phyloP scores from a whole-genome alignment of 2,113 vertebrate genomes.

The Okapia johnstoni region DNA sequence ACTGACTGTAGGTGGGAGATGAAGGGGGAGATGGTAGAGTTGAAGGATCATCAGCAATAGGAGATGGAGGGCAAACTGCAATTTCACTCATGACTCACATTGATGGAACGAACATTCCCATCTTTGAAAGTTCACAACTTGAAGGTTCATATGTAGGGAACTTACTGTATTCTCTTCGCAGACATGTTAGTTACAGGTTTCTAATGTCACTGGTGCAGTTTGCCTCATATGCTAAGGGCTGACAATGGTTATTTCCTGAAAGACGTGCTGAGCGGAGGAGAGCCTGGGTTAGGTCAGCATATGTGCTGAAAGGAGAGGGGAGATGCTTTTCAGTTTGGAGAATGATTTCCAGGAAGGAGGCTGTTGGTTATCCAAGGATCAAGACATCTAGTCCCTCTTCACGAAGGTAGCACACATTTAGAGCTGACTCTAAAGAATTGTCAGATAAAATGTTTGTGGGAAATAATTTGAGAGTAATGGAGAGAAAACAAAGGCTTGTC shows the following conservation, averaged over 20 bases:
- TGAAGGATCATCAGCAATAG: neutral
- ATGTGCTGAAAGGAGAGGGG: neutral
- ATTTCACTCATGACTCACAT: neutral
- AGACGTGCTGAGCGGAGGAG: neutral
- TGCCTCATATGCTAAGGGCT: neutral
- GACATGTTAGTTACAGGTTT: neutral
- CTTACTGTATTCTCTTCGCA: neutral
- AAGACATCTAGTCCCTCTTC: neutral
- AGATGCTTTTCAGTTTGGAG: neutral
- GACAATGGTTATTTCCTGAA: slow-evolving; percentile 31
- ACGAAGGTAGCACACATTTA: neutral
- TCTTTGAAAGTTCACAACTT: neutral
- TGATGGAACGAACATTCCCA: neutral
- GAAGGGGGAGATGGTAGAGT: neutral
- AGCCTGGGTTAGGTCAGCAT: neutral
- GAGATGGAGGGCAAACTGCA: neutral
- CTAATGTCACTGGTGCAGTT: neutral
- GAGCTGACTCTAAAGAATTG: slow-evolving; percentile 45
- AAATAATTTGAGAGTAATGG: slow-evolving; percentile 68
- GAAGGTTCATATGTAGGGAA: neutral
- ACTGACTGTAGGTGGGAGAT: neutral
- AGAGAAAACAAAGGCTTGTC: slow-evolving; percentile 69
- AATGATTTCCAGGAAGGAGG: neutral
- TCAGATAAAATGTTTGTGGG: slow-evolving; percentile 59
- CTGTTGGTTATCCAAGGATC: neutral